Conservation (phyloP, 2,113 vertebrate genomes). For the Paramormyrops kingsleyae region DNA sequence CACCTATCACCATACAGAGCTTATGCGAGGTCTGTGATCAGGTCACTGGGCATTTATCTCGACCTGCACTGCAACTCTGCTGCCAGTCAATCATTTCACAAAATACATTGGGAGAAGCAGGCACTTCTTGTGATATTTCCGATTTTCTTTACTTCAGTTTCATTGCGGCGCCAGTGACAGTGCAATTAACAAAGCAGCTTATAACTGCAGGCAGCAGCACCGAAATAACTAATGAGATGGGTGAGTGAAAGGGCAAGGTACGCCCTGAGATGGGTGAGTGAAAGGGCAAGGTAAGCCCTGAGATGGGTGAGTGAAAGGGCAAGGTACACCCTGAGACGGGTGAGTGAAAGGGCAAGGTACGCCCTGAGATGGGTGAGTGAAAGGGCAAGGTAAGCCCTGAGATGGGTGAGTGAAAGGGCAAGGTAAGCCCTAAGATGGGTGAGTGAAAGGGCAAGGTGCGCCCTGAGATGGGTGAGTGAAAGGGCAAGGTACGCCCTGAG, state of each 20-base stretch:
- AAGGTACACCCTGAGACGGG: background rate
- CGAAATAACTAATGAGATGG: background rate
- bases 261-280: background rate
- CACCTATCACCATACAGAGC: background rate
- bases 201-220: background rate
- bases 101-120: background rate
- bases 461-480: too few species aligned
- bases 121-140: background rate
- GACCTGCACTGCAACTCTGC: background rate
- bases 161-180: background rate
- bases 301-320: too few species aligned
- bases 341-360: background rate
- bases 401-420: background rate
- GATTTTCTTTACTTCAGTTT: background rate
- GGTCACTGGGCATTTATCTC: background rate
- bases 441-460: background rate
- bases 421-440: too few species aligned
- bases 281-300: background rate
- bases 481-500: background rate
- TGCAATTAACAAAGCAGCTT: background rate
- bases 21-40: background rate
- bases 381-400: background rate
- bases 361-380: too few species aligned
- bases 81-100: background rate
- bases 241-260: too few species aligned